Evolutionary conservation across 2,113 vertebrate genomes (phyloP), one percentile per base, ranked within the genome.

Genomic region (Pedionomus torquatus): DNA sequence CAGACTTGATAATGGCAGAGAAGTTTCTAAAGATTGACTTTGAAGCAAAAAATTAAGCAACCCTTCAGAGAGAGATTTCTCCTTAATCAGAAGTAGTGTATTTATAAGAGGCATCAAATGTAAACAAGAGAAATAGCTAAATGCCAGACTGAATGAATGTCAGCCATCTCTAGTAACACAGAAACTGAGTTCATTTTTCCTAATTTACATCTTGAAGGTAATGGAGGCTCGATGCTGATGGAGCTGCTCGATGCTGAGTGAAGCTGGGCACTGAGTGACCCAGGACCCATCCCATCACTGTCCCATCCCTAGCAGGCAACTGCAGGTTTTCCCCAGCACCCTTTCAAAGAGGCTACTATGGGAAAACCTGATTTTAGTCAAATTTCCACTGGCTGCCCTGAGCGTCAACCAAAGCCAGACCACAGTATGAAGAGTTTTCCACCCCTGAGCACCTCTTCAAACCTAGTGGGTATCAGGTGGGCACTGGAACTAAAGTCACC

Each of bases 1-100:
- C 93, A 78, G 85, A 48, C 81, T 88, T 87, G 95, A 96, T 94
- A 95, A 94, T 90, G 60, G 93, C 84, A 95, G 76, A 85, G 79
- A 92, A 90, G 89, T 85, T 96, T 90, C 92, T 51, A 92, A 85
- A 96, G 80, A 96, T 70, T 95, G 92, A 83, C 95, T 97, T 95
- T 92, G 95, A 97, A 96, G 91, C 95, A 86, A 93, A 95, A 97
- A 96, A 95, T 80, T 79, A 94, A 88, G 64, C 58, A 95, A 89
- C 95, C 70, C 82, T 95, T 94, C 49, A 41, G 70, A 71, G 74
- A 65, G 83, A 87, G 46, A 60, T 48, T 81, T 28, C 58, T 81
- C 31, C 76, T 79, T 77, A 84, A 84, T 97, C 90, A 96, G 88
- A 83, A 93, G 63, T 30, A 33, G 18, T 51, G 54, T 78, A 52